Percentiles rank a stretch among this genome's conserved stretches.
Conservation (phyloP, 2,888 invertebrate genomes). For the Leucania comma region DNA sequence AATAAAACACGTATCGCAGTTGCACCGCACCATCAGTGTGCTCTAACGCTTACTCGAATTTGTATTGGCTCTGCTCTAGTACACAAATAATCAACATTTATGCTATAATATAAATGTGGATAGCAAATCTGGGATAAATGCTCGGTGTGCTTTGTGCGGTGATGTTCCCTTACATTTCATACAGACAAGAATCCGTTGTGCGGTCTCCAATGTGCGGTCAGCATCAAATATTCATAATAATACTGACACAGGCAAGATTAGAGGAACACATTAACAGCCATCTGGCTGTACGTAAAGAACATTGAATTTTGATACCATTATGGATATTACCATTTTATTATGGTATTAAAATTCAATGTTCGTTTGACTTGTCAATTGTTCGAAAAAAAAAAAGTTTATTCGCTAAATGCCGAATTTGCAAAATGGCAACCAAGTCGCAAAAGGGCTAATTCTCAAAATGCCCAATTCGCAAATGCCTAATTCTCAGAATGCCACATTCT, state of each 20-base stretch:
- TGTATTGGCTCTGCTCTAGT: slow-evolving; percentile 9
- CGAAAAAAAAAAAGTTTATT: too few species aligned
- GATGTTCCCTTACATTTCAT: background rate
- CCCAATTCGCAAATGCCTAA: too few species aligned
- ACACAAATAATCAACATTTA: background rate
- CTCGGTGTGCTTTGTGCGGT: background rate
- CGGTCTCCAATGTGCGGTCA: slow-evolving; percentile 42
- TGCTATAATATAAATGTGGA: background rate
- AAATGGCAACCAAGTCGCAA: too few species aligned
- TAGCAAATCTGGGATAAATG: background rate
- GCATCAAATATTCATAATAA: slow-evolving; percentile 18
- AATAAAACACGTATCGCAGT: slow-evolving; percentile 11
- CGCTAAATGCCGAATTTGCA: too few species aligned
- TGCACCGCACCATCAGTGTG: background rate
- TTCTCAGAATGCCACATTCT: too few species aligned
- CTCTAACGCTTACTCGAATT: slow-evolving; percentile 4
- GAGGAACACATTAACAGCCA: slow-evolving; percentile 23
- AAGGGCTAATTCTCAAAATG: too few species aligned
- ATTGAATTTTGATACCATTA: too few species aligned
- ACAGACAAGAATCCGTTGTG: slow-evolving; percentile 10
- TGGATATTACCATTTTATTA: too few species aligned
- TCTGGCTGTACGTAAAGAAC: too few species aligned
- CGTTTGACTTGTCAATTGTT: background rate
- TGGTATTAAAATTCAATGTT: background rate
- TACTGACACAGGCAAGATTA: slow-evolving; percentile 38